These are phyloP conservation scores for Megalops atlanticus DNA, from an alignment of 2,113 vertebrate genomes.

Conservation along the genomic window DNA sequence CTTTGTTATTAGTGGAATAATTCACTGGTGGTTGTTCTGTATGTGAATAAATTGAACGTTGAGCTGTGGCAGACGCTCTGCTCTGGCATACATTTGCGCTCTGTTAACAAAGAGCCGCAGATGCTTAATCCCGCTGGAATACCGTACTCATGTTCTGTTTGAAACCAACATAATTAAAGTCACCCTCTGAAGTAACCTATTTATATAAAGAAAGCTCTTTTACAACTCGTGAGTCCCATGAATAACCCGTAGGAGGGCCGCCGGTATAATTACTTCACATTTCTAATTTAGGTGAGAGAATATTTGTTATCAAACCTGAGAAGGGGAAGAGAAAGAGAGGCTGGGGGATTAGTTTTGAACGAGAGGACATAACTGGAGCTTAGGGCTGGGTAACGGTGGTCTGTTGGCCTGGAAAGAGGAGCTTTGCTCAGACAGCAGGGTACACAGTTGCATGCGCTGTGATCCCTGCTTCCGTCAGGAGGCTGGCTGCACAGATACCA, in stretches of 20 bases:
- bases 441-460: background rate
- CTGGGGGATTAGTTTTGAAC: conserved; percentile 43
- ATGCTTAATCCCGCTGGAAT: conserved; percentile 73
- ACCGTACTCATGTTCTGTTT: conserved; percentile 77
- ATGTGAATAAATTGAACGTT: conserved; percentile 69
- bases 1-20: conserved; percentile 72
- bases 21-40: conserved; percentile 58
- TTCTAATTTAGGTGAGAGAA: conserved; percentile 73
- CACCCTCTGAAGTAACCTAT: conserved; percentile 73
- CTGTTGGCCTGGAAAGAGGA: conserved; percentile 25
- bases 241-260: conserved; percentile 56
- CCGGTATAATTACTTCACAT: conserved; percentile 68
- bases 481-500: too few species aligned
- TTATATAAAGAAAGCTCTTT: conserved; percentile 74
- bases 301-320: conserved; percentile 63
- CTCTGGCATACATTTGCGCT: conserved; percentile 48
- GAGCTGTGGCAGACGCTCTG: conserved; percentile 58
- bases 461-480: conserved; percentile 20
- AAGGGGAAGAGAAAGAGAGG: conserved; percentile 21
- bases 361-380: conserved; percentile 45
- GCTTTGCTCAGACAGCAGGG: conserved; percentile 29
- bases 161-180: conserved; percentile 78
- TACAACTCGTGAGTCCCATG: conserved; percentile 49
- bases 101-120: conserved; percentile 66
- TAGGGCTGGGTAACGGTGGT: conserved; percentile 32